These are phyloP conservation scores for Lepidotrigona ventralis DNA, from an alignment of 1,140 invertebrate genomes.

Conservation along the genomic window DNA sequence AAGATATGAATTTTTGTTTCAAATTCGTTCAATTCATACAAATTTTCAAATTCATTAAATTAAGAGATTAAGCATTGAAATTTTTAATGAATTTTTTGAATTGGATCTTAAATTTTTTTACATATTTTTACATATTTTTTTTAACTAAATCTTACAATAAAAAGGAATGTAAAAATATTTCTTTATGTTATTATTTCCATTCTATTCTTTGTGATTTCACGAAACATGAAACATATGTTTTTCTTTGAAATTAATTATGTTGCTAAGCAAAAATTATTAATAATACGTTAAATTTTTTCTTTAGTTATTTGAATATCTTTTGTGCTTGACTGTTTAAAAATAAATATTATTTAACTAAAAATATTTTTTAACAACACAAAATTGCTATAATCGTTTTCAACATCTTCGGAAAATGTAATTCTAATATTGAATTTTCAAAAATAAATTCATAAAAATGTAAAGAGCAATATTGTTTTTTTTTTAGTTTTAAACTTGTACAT, in stretches of 20 bases:
- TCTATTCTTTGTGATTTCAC: not conserved
- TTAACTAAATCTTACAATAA: conserved; percentile 30
- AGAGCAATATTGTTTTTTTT: not conserved
- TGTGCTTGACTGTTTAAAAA: conserved; percentile 7
- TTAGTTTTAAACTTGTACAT: not conserved
- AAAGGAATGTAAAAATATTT: conserved; percentile 52
- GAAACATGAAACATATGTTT: not conserved
- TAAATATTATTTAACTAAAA: conserved; percentile 8
- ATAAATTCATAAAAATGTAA: not conserved
- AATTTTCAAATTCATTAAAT: conserved; percentile 19
- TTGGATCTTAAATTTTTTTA: conserved; percentile 1
- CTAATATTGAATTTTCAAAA: not conserved
- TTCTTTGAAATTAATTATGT: not conserved
- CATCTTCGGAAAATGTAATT: not conserved
- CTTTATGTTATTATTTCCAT: conserved; percentile 4
- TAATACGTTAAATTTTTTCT: not conserved
- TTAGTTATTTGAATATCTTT: not conserved
- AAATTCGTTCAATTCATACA: not conserved
- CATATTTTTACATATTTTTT: not conserved
- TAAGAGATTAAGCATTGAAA: conserved; percentile 2
- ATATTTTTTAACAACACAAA: not conserved
- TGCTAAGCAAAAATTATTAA: not conserved
- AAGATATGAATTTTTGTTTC: conserved; percentile 28
- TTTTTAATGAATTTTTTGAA: not conserved
- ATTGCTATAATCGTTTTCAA: not conserved